Evolutionary conservation across 1,140 invertebrate genomes (phyloP).

Genomic region (Halictus rubicundus): DNA sequence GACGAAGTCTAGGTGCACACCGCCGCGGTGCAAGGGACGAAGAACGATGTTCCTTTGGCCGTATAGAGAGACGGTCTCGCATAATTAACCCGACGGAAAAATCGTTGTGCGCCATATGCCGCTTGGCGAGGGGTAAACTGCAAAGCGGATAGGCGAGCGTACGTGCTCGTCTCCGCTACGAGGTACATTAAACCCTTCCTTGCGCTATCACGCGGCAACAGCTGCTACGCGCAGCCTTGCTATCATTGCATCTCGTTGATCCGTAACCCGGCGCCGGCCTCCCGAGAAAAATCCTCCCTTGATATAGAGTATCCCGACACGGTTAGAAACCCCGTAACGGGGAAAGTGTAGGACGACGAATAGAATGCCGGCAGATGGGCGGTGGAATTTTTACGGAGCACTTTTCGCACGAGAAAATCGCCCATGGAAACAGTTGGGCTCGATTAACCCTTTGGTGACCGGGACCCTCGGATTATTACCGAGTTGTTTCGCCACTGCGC

Average conservation of each 20-base stretch:
- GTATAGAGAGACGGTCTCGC: constrained; percentile 58
- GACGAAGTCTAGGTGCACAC: not conserved
- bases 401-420: not conserved
- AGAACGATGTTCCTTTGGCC: constrained; percentile 34
- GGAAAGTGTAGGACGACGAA: not conserved
- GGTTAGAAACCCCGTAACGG: not conserved
- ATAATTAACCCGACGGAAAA: constrained; percentile 71
- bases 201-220: constrained; percentile 71
- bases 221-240: constrained; percentile 70
- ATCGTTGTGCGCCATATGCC: constrained; percentile 71
- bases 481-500: too few relatives aligned
- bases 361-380: not conserved
- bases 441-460: too few relatives aligned
- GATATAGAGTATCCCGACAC: constrained; percentile 1
- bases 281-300: constrained; percentile 17
- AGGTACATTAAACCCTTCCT: constrained; percentile 71
- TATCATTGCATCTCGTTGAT: constrained; percentile 70
- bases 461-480: too few relatives aligned
- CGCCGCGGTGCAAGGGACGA: not conserved
- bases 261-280: constrained; percentile 31
- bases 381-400: not conserved
- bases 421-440: too few relatives aligned
- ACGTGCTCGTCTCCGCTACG: constrained; percentile 60
- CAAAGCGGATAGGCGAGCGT: constrained; percentile 63
- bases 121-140: constrained; percentile 63